Percentiles rank a stretch among this genome's conserved stretches.
Evolutionary conservation across 2,113 vertebrate genomes (phyloP).

Genomic region (Microtus montanus): DNA sequence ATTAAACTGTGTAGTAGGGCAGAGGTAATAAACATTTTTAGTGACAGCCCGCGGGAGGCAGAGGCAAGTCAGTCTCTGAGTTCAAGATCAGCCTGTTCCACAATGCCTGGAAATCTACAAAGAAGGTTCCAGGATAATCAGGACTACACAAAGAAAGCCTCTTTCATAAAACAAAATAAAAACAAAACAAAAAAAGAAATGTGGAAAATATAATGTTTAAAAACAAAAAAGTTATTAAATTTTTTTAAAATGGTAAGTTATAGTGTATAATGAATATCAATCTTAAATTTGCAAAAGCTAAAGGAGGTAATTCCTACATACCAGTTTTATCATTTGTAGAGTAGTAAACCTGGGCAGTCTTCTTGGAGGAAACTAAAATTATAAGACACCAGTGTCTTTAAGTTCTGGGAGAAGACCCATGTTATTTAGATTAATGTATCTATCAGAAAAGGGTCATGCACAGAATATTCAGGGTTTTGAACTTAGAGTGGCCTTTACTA

Average conservation of each 20-base stretch:
- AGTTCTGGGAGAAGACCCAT: rapidly evolving
- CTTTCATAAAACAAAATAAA: no score
- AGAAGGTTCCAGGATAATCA: no score
- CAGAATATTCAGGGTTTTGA: no score
- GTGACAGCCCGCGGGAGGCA: no score
- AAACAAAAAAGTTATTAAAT: not conserved
- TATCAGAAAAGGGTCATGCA: not conserved
- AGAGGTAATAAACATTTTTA: no score
- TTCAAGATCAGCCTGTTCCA: no score
- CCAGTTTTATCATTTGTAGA: not conserved
- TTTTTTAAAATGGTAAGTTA: not conserved
- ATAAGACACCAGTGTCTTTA: not conserved
- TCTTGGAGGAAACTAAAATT: not conserved
- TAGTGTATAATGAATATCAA: not conserved
- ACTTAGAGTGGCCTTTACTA: not conserved
- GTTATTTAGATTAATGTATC: not conserved
- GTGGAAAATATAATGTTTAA: not conserved
- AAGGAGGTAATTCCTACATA: not conserved
- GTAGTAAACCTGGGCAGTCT: not conserved
- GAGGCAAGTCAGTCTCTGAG: no score
- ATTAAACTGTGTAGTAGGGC: not conserved
- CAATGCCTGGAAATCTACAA: no score
- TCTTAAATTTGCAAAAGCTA: not conserved
- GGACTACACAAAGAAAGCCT: no score
- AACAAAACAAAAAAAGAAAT: no score